These are phyloP conservation scores for Malacoraja senta DNA, from an alignment of 2,797 vertebrate species.

Conservation along the genomic window DNA sequence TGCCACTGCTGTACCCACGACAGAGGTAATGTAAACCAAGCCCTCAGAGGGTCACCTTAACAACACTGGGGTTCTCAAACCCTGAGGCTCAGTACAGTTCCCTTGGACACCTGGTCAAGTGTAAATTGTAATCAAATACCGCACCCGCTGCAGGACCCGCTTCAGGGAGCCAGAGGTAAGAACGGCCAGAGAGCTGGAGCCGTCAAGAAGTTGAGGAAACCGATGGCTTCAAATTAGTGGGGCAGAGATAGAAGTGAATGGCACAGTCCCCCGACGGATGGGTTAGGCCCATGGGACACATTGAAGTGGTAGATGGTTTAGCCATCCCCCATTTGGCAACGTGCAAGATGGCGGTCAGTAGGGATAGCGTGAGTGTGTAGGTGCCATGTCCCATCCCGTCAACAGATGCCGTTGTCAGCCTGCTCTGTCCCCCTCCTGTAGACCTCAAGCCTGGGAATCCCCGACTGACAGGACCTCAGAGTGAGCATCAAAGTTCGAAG, in stretches of 20 bases:
- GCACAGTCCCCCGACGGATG: not conserved
- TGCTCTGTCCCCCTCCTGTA: not conserved
- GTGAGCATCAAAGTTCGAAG: not conserved
- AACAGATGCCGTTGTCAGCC: not conserved
- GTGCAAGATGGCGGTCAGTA: not conserved
- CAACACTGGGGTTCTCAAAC: constrained; percentile 52
- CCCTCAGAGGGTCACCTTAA: constrained; percentile 53
- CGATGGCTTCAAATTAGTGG: too few relatives aligned
- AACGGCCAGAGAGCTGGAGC: not conserved
- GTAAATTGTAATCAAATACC: not conserved
- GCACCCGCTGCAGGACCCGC: not conserved
- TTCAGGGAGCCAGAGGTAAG: not conserved
- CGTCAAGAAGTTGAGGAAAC: not conserved
- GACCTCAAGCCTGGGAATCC: not conserved
- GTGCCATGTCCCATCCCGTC: not conserved
- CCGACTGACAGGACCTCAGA: not conserved
- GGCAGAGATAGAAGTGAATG: not conserved
- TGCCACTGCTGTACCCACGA: constrained; percentile 97
- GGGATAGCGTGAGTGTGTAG: not conserved
- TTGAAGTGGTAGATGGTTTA: not conserved
- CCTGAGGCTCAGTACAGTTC: constrained; percentile 50
- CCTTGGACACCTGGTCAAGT: constrained; percentile 45
- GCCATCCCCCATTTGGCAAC: not conserved
- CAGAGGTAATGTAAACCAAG: constrained; percentile 81
- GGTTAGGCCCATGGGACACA: not conserved